Evolutionary conservation across 2,113 vertebrate species (phyloP).

Genomic region (Arothron firmamentum): DNA sequence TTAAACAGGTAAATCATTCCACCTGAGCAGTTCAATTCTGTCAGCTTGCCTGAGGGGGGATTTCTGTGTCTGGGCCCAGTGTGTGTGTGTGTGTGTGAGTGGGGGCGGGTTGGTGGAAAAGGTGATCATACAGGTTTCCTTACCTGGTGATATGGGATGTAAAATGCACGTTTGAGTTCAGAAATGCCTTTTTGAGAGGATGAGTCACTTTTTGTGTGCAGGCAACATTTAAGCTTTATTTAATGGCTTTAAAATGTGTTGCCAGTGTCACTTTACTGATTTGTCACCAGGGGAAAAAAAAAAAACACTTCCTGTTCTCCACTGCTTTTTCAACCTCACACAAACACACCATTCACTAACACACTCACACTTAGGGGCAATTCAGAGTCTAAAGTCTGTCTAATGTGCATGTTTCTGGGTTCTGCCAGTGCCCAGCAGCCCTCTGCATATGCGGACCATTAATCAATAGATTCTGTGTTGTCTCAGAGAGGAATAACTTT

Average conservation of each 20-base stretch:
- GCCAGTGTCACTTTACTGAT: conserved; percentile 41
- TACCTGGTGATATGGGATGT: conserved; percentile 14
- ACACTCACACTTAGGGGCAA: no score
- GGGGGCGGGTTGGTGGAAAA: background rate
- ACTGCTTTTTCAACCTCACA: conserved; percentile 33
- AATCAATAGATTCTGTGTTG: no score
- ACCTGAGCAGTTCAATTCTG: conserved; percentile 52
- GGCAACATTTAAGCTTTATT: conserved; percentile 45
- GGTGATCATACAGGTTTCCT: conserved; percentile 17
- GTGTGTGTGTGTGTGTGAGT: background rate
- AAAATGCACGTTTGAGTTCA: conserved; percentile 19
- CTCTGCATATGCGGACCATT: no score
- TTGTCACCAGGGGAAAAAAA: conserved; percentile 33
- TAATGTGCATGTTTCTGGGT: no score
- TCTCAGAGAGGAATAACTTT: no score
- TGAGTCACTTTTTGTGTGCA: conserved; percentile 40
- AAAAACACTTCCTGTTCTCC: conserved; percentile 28
- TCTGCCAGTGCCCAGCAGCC: no score
- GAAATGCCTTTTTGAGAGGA: conserved; percentile 10
- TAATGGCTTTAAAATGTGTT: conserved; percentile 49
- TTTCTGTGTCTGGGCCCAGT: conserved; percentile 7
- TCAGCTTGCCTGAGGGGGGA: conserved; percentile 27
- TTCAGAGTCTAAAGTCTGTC: no score
- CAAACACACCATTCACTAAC: background rate
- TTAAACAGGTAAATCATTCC: conserved; percentile 65